Conservation (phyloP, 2,113 vertebrate species). For the Halcyon senegalensis region DNA sequence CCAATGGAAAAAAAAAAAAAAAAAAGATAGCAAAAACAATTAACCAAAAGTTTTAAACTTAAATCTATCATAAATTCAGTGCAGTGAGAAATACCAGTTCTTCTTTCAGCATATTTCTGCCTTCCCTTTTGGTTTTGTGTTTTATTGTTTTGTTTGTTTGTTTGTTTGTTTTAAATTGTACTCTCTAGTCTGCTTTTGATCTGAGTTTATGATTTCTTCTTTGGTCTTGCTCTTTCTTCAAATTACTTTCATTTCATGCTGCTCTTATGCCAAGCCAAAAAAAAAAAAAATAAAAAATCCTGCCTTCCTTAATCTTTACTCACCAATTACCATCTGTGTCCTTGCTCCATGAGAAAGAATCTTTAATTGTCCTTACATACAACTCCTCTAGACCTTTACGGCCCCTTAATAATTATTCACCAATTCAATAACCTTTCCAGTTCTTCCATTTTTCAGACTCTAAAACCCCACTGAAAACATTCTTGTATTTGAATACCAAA, state of each 20-base stretch:
- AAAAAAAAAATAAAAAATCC: neutral
- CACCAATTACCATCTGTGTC: neutral
- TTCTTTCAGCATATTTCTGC: neutral
- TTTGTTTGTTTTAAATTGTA: neutral
- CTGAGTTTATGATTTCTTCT: neutral
- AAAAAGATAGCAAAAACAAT: neutral
- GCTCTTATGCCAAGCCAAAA: neutral
- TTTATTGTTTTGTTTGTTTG: neutral
- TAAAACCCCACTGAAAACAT: neutral
- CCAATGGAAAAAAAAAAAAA: neutral
- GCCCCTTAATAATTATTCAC: neutral
- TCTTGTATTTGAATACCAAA: constrained; percentile 14
- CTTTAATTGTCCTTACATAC: neutral
- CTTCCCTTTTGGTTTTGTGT: neutral
- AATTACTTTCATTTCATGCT: neutral
- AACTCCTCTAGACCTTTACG: neutral
- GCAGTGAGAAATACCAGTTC: neutral
- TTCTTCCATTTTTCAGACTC: neutral
- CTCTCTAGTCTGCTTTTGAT: neutral
- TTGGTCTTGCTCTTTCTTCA: constrained; percentile 1
- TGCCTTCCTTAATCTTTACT: neutral
- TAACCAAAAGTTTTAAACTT: neutral
- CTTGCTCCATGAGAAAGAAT: neutral
- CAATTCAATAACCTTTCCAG: neutral
- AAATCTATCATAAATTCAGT: neutral